Conservation (phyloP, 2,888 invertebrate genomes). For the Gisinianus flammeolus region DNA sequence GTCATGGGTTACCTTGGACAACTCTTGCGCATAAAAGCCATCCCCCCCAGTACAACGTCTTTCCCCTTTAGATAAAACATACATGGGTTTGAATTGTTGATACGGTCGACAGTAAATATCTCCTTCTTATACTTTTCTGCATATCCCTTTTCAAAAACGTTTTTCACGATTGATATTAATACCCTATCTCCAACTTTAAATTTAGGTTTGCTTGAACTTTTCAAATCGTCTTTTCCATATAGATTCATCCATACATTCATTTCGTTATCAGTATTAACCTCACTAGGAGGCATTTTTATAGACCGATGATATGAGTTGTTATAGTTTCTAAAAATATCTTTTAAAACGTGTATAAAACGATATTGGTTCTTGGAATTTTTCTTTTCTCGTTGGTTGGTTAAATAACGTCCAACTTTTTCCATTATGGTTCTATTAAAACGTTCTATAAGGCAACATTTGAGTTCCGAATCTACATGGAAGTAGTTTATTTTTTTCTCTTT, state of each 20-base stretch:
- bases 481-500: neutral
- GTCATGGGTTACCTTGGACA: neutral
- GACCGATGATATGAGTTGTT: constrained; percentile 31
- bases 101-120: neutral
- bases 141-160: constrained; percentile 11
- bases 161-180: constrained; percentile 21
- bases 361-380: constrained; percentile 13
- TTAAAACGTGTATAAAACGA: constrained; percentile 39
- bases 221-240: constrained; percentile 17
- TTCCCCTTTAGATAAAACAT: neutral
- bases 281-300: constrained; percentile 28
- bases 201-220: constrained; percentile 6
- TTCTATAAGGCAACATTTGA: constrained; percentile 16
- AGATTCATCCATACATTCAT: constrained; percentile 37
- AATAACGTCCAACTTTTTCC: neutral
- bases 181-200: constrained; percentile 39
- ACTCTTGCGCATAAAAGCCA: neutral
- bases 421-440: constrained; percentile 9
- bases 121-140: neutral
- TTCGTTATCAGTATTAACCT: constrained; percentile 36
- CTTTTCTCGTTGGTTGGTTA: neutral
- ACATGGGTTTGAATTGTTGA: neutral
- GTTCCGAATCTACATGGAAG: neutral
- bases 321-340: constrained; percentile 33
- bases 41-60: neutral